Evolutionary conservation across 2,113 vertebrate genomes (phyloP), one percentile per base, ranked within the genome.

Genomic region (Desmodus rotundus): DNA sequence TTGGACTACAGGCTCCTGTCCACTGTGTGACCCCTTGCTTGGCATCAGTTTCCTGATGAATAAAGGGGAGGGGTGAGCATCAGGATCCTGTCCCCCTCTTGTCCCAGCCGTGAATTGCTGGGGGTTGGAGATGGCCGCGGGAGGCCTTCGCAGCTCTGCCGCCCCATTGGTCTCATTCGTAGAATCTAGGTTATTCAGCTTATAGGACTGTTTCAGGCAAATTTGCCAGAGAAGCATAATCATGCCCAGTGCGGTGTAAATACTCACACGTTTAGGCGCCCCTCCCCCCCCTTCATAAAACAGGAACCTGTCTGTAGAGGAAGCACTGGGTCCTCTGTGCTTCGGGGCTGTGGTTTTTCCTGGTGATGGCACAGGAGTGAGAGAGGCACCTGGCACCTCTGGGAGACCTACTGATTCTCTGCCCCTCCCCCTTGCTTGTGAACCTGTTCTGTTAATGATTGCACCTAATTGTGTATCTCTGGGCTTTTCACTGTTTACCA

Each of bases 401-500:
- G 77, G 63, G 89, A 50, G 84, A 78, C n/a, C 50, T 54, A 7
- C 22, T 7, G 87, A 28, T 97, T 45, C 89, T 15, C 7, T 28
- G 12, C 72, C 4, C 87, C 74, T 22, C 93, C 41, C 85, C 45
- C 73, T 7, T 4, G n/a, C 47, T 45, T 93, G 96, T 68, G 38
- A 92, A 97, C 94, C 96, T 97, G 95, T 67, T 95, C 22, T 0
- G 68, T n/a, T 94, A 96, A 90, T 96, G 93, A 95, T 89, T 95
- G 73, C 87, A 52, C 68, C 86, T 96, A 95, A 97, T 98, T 81
- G 97, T 95, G 87, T 77, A 89, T 95, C 91, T 91, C 95, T 91
- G 88, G 97, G 95, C 82, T 96, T 91, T 22, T 96, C 86, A 1
- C 89, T 78, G 89, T 93, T 98, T 81, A 4, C 90, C 58, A 93